Base-by-base conservation (phyloP, 2,797 vertebrate genomes). In the Zalophus californianus region DNA sequence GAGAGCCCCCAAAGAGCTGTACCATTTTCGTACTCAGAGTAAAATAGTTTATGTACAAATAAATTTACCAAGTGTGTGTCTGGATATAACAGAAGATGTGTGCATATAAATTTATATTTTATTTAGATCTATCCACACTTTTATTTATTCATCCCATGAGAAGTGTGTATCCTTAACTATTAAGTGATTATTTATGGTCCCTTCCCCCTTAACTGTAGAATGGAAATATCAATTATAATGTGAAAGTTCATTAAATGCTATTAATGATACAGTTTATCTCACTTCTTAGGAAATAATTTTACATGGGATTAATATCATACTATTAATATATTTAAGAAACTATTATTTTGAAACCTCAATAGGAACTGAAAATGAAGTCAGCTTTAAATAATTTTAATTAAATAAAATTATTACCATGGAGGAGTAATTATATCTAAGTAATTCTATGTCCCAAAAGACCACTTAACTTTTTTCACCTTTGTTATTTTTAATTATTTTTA, bases 331-430 rank as follows among this genome's bases (percentile, higher is more conserved):
- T 62, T 94, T 96, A 92, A 97, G 32, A 5, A 60, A 80, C 85
- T 87, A 86, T 97, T 96, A 96, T 87, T 96, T 90, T 50, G 13
- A 95, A 92, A 86, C 25, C 1, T 92, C 96, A 92, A 77, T 79
- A 96, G 79, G 6, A 91, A 87, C 89, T 97, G 72, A 96, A 96
- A 83, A 95, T 90, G 73, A 97, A 94, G 29, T 16, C 83, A 20
- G 92, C 86, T 78, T 95, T 90, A 96, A 95, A 83, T 96, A 88
- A 96, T 82, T 44, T 92, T 90, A 96, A 96, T 94, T 94, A 97
- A 96, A 64, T 86, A 94, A 93, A 96, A 96, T 87, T 86, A 80
- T 88, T 95, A 60, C 32, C 64, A 92, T 84, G 29, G 72, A 94
- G 14, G 73, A 92, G 18, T 86, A 96, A 97, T 91, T 94, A 62